Base-by-base conservation (phyloP, 2,888 invertebrate genomes). In the Orthosia cruda region DNA sequence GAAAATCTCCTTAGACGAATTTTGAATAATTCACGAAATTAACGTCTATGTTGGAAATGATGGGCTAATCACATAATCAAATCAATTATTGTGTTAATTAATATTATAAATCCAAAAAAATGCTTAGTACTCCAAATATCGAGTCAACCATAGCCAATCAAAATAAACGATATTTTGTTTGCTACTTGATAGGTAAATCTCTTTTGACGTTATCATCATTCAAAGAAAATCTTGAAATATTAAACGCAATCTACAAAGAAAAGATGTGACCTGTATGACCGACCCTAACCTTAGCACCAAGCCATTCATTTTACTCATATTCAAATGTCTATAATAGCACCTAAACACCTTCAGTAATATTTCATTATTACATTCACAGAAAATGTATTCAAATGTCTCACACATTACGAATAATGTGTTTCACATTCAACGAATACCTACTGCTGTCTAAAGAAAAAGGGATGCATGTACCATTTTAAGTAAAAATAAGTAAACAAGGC, bases 331-430 rank as follows among this genome's bases (percentile, higher is more conserved):
- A 4, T 66, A 26, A 50, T 55, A 40, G 18, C 26, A 68, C 16
- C 12, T 78, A 23, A 23, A 23, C 15, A 32, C 54, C 54, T 61
- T 45, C 58, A 75, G 61, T 50, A 23, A 64, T 40, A 40, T 50
- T 50, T 54, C 32, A 18, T 55, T 61, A 32, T 55, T 65, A 52
- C 26, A 26, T 49, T 75, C 26, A 18, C 3, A 57, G 15, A 63
- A 77, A 58, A 64, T 45, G 59, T 13, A 64, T 49, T 64, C 18
- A 32, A 67, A 67, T 49, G 81, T 45, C 4, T 50, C 23, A 26
- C 18, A 49, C n/a, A n/a, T n/a, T n/a, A n/a, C 45, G 61, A 61
- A 61, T 45, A 61, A 61, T 61, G 61, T 45, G 12, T 20, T 61
- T 61, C 13, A 45, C 59, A 45, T 45, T 45, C 45, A 20, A 61